phyloP scores from a whole-genome alignment of 2,888 invertebrate genomes.

The Entomobrya proxima region DNA sequence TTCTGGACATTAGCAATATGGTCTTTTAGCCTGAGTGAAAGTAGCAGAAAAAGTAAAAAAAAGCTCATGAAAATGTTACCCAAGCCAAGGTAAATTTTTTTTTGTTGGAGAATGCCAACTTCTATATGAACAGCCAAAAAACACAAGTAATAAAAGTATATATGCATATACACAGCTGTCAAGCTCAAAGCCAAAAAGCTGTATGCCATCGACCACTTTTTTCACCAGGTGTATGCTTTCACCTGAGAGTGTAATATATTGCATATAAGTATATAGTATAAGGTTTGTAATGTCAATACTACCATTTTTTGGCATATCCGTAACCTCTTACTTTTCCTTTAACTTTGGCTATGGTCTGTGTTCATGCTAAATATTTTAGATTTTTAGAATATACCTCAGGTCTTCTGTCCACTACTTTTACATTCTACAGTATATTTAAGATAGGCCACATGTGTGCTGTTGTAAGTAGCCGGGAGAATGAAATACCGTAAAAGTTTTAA shows the following conservation, averaged over 20 bases:
- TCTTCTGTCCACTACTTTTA: neutral
- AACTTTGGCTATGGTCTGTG: no score
- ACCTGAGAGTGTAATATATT: no score
- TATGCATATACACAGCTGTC: neutral
- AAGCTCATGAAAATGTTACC: no score
- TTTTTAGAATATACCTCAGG: neutral
- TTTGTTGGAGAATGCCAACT: neutral
- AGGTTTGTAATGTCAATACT: neutral
- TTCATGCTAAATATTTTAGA: neutral
- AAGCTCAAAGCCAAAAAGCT: neutral
- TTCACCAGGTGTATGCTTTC: no score
- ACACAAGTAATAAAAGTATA: neutral
- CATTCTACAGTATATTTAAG: no score
- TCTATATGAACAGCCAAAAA: no score
- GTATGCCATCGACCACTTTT: no score
- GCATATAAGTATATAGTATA: no score
- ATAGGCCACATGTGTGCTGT: neutral
- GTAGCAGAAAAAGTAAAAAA: no score
- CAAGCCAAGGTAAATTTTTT: neutral
- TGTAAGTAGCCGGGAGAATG: no score
- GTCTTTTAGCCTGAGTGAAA: neutral
- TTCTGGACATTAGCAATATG: neutral
- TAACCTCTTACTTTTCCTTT: neutral
- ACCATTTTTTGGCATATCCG: neutral
- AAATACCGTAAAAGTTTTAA: no score